Conservation (phyloP, 2,888 invertebrate species). For the Sesia apiformis region DNA sequence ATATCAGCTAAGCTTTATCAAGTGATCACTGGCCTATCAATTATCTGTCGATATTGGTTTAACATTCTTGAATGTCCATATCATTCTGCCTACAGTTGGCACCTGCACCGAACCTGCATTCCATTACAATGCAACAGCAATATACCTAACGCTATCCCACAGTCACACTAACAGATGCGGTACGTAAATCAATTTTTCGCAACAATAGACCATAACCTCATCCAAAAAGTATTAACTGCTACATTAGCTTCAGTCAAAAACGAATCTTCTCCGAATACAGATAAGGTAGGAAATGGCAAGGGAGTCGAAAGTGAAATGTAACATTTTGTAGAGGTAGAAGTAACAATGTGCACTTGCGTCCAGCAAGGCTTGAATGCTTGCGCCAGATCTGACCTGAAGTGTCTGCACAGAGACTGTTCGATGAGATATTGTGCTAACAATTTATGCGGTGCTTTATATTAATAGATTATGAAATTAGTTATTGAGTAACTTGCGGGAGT, state of each 20-base stretch:
- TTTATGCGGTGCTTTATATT: background rate
- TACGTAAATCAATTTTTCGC: slow-evolving; percentile 72
- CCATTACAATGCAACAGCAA: background rate
- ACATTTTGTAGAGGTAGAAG: slow-evolving; percentile 13
- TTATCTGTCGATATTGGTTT: no score
- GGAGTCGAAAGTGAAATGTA: background rate
- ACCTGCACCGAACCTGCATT: background rate
- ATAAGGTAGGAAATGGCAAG: background rate
- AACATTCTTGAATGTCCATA: background rate
- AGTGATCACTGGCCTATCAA: no score
- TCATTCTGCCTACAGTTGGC: background rate
- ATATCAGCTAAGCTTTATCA: no score
- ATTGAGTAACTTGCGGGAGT: no score
- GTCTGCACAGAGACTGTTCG: slow-evolving; percentile 28
- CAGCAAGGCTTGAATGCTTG: slow-evolving; percentile 52
- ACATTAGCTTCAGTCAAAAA: background rate
- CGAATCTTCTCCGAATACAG: background rate
- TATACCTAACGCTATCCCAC: background rate
- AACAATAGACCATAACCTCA: slow-evolving; percentile 36
- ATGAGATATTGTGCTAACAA: background rate
- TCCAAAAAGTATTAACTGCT: background rate
- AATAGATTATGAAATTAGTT: no score
- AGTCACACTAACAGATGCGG: slow-evolving; percentile 45
- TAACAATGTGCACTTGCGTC: slow-evolving; percentile 66
- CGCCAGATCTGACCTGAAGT: slow-evolving; percentile 52